Percentiles rank a stretch among this genome's conserved stretches.
Conservation (phyloP, 2,113 vertebrate species). For the Furnarius figulus region DNA sequence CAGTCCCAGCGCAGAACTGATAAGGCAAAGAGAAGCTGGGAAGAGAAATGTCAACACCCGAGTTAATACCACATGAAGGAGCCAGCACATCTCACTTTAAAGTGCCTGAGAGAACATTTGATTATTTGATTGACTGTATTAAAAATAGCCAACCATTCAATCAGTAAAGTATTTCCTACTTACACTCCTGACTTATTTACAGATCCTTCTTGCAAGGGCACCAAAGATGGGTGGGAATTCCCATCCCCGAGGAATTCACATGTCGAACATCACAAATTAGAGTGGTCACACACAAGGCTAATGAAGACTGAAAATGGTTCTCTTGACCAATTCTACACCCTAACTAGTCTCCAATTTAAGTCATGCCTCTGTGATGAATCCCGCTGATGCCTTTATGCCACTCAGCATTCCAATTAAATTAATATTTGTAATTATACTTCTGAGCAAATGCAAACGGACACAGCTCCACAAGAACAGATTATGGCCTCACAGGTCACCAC, state of each 20-base stretch:
- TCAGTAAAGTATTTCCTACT: neutral
- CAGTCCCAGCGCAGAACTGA: neutral
- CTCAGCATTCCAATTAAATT: neutral
- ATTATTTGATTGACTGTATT: neutral
- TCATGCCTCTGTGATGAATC: neutral
- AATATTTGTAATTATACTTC: slow-evolving; percentile 39
- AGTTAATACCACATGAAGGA: neutral
- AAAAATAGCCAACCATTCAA: slow-evolving; percentile 4
- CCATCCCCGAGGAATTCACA: neutral
- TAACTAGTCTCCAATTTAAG: neutral
- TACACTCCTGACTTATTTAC: neutral
- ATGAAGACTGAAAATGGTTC: neutral
- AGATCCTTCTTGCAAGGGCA: neutral
- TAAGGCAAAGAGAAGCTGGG: neutral
- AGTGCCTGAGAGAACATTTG: neutral
- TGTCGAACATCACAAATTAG: rapidly evolving
- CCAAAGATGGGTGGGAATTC: neutral
- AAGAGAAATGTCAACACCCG: neutral
- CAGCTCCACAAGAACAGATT: neutral
- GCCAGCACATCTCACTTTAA: neutral
- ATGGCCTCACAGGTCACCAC: neutral
- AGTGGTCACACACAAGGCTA: neutral
- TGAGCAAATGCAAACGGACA: slow-evolving; percentile 11
- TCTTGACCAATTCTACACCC: neutral
- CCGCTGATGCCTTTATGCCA: neutral